Percentiles rank a stretch among this genome's conserved stretches.
phyloP scores from a whole-genome alignment of 2,888 invertebrate genomes.

The Chymomyza procnemis region DNA sequence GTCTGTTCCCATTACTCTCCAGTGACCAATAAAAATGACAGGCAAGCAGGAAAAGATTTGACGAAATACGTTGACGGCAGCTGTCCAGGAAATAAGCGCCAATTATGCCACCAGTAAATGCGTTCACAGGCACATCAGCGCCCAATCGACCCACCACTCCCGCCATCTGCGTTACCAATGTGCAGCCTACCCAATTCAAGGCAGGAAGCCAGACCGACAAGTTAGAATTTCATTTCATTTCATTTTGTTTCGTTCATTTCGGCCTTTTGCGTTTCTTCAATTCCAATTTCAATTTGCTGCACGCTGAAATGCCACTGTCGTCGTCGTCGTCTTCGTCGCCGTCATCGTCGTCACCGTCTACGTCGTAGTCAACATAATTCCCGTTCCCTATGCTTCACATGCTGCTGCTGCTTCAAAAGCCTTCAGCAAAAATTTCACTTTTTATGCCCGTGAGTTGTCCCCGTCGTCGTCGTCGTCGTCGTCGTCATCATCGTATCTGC shows the following conservation, averaged over 20 bases:
- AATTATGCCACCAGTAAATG: slow-evolving; percentile 74
- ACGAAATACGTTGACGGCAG: slow-evolving; percentile 61
- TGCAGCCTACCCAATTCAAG: slow-evolving; percentile 9
- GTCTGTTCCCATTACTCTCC: slow-evolving; percentile 50
- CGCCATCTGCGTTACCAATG: too few species aligned
- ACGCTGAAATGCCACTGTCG: slow-evolving; percentile 56
- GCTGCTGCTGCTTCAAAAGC: slow-evolving; percentile 17
- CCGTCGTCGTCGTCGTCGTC: slow-evolving; percentile 7
- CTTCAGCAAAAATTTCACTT: slow-evolving; percentile 13
- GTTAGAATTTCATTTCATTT: slow-evolving; percentile 67
- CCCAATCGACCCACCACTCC: background rate
- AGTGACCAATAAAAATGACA: slow-evolving; percentile 66
- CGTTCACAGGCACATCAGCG: slow-evolving; percentile 30
- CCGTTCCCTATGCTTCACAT: slow-evolving; percentile 28
- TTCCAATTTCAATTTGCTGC: slow-evolving; percentile 72
- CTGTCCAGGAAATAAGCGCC: slow-evolving; percentile 75
- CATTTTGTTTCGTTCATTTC: slow-evolving; percentile 35
- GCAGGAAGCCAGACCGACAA: slow-evolving; percentile 38
- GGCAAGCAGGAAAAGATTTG: slow-evolving; percentile 57
- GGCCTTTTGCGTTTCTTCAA: slow-evolving; percentile 58
- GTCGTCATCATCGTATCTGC: slow-evolving; percentile 47
- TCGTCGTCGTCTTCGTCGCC: slow-evolving; percentile 24
- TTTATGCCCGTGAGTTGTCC: slow-evolving; percentile 20
- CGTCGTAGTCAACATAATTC: slow-evolving; percentile 18
- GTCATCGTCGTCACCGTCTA: slow-evolving; percentile 11